Percentiles rank a stretch among this genome's conserved stretches.
These are phyloP conservation scores for Augochlorella aurata DNA, from an alignment of 2,888 invertebrate species.

Conservation along the genomic window DNA sequence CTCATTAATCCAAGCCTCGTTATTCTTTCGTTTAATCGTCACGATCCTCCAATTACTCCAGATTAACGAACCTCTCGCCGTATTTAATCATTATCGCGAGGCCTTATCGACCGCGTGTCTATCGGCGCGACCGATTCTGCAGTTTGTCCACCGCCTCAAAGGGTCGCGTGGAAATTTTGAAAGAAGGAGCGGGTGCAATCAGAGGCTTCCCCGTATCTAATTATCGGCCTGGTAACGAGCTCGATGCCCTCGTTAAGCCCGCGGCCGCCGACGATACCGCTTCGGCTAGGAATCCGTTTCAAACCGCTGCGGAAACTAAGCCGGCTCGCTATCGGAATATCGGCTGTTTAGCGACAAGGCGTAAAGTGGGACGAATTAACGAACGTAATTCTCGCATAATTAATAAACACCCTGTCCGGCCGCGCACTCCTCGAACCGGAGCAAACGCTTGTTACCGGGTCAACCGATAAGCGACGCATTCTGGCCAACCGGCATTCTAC, in stretches of 20 bases:
- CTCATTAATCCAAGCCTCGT: constrained; percentile 15
- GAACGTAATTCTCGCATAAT: constrained; percentile 6
- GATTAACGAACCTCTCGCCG: not conserved
- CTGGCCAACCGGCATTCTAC: too few relatives aligned
- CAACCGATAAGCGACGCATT: not conserved
- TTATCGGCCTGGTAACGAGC: constrained; percentile 54
- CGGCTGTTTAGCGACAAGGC: constrained; percentile 21
- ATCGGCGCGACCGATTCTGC: not conserved
- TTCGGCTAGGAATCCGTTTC: constrained; percentile 20
- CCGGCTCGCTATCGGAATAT: constrained; percentile 39
- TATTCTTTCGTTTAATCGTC: constrained; percentile 19
- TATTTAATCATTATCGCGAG: not conserved
- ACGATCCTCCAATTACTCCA: constrained; percentile 8
- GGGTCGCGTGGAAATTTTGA: constrained; percentile 33
- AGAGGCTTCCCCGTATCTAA: constrained; percentile 36
- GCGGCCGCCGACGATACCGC: constrained; percentile 21
- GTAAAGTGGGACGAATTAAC: constrained; percentile 11
- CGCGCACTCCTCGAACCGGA: not conserved
- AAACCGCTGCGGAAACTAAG: constrained; percentile 31
- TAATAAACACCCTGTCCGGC: not conserved
- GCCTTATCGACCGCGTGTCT: not conserved
- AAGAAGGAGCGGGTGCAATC: constrained; percentile 41
- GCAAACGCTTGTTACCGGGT: not conserved
- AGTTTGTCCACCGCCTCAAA: constrained; percentile 6
- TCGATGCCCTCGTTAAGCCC: constrained; percentile 44